Conservation (phyloP, 2,797 vertebrate genomes). For the Acanthornis magna region DNA sequence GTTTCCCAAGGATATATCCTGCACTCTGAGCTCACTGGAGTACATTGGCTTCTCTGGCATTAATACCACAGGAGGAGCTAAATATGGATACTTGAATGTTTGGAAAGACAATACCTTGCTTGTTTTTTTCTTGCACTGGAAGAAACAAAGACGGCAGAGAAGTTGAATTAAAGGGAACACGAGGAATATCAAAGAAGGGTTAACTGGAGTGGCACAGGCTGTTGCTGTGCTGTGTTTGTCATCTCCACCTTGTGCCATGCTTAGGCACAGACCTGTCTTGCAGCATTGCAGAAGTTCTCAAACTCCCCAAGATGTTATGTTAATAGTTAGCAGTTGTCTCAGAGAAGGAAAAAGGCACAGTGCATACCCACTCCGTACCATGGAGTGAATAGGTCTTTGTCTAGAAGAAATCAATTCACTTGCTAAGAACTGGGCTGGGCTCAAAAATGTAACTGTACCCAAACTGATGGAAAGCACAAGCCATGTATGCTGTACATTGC, state of each 20-base stretch:
- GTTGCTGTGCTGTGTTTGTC: conserved; percentile 20
- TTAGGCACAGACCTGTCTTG: conserved; percentile 49
- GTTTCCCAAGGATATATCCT: conserved; percentile 15
- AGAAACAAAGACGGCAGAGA: conserved; percentile 2
- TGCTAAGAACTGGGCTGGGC: background rate
- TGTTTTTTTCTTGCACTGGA: background rate
- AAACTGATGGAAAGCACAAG: background rate
- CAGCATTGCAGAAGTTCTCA: conserved; percentile 52
- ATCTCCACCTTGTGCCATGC: conserved; percentile 8
- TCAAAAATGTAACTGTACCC: background rate
- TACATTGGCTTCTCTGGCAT: conserved; percentile 37
- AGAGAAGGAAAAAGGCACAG: background rate
- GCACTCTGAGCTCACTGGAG: conserved; percentile 16
- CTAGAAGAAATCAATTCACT: background rate
- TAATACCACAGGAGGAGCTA: conserved; percentile 41
- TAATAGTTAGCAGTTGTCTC: conserved; percentile 23
- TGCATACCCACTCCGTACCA: background rate
- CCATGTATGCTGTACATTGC: fast-evolving
- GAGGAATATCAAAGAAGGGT: conserved; percentile 17
- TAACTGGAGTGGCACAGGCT: background rate
- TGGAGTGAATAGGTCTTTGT: background rate
- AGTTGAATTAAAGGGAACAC: background rate
- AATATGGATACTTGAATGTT: conserved; percentile 38
- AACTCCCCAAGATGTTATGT: background rate
- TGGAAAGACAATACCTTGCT: conserved; percentile 43